phyloP scores from a whole-genome alignment of 2,113 vertebrate genomes.

The Ophthalmolycus amberensis region DNA sequence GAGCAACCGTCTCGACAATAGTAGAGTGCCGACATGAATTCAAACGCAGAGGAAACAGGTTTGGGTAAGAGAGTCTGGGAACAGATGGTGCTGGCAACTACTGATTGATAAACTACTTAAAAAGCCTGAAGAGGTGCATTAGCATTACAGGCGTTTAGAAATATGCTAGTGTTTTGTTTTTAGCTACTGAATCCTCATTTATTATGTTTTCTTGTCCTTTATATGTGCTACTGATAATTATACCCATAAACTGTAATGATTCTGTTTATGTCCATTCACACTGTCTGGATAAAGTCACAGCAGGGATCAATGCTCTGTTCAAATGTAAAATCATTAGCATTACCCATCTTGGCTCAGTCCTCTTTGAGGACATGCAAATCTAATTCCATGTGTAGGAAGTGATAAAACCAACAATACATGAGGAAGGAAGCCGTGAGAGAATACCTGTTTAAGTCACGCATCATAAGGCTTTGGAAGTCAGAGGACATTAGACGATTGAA shows the following conservation, averaged over 20 bases:
- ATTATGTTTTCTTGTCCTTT: conserved; percentile 30
- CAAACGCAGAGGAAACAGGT: conserved; percentile 46
- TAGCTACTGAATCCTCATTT: conserved; percentile 20
- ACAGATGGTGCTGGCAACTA: conserved; percentile 66
- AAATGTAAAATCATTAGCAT: conserved; percentile 1
- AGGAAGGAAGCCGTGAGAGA: background rate
- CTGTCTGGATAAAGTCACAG: conserved; percentile 15
- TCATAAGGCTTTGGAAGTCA: conserved; percentile 95
- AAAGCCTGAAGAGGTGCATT: conserved; percentile 56
- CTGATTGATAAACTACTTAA: conserved; percentile 59
- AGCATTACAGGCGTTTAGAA: conserved; percentile 43
- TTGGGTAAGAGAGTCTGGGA: conserved; percentile 39
- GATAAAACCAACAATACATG: background rate
- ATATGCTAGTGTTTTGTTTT: conserved; percentile 34
- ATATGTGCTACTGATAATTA: conserved; percentile 29
- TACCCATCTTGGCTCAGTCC: background rate
- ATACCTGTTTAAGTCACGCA: conserved; percentile 96
- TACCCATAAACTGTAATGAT: conserved; percentile 22
- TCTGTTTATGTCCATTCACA: conserved; percentile 9
- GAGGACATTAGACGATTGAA: conserved; percentile 92
- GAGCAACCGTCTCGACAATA: conserved; percentile 51
- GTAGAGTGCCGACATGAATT: conserved; percentile 37
- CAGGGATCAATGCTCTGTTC: background rate
- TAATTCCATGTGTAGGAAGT: background rate
- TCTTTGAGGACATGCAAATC: conserved; percentile 14